These are phyloP conservation scores for Callopanchax toddi DNA, from an alignment of 2,113 vertebrate genomes.

Conservation along the genomic window DNA sequence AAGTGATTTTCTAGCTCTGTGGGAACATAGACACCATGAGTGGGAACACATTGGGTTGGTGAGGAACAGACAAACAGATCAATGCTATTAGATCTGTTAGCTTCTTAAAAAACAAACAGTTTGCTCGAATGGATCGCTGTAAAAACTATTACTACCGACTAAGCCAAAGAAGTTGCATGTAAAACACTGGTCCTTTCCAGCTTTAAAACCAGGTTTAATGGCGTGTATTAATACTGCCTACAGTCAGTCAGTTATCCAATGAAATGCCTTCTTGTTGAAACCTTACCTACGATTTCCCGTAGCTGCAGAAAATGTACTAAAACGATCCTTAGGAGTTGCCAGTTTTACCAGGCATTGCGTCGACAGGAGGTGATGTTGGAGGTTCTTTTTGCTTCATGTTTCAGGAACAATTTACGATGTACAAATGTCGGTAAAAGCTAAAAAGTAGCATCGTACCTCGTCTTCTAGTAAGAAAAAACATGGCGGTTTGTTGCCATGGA, in stretches of 20 bases:
- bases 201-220: conserved; percentile 63
- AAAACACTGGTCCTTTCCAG: conserved; percentile 42
- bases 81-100: not conserved
- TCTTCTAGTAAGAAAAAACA: conserved; percentile 58
- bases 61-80: not conserved
- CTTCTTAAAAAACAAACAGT: not conserved
- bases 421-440: conserved; percentile 12
- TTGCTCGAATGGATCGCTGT: not conserved
- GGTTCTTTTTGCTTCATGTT: not conserved
- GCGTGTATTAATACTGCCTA: conserved; percentile 79
- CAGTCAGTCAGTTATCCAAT: conserved; percentile 76
- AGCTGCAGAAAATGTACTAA: conserved; percentile 26
- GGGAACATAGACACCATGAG: too few species aligned
- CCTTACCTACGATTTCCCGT: conserved; percentile 68
- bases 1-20: too few species aligned
- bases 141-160: not conserved
- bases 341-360: conserved; percentile 3
- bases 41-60: too few species aligned
- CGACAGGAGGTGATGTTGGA: not conserved
- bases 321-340: conserved; percentile 20
- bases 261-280: conserved; percentile 83
- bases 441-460: conserved; percentile 42
- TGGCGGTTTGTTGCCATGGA: conserved; percentile 77
- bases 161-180: conserved; percentile 11
- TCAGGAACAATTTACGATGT: not conserved